These are phyloP conservation scores for Lacanobia wlatinum DNA, from an alignment of 2,888 invertebrate genomes.

Conservation along the genomic window DNA sequence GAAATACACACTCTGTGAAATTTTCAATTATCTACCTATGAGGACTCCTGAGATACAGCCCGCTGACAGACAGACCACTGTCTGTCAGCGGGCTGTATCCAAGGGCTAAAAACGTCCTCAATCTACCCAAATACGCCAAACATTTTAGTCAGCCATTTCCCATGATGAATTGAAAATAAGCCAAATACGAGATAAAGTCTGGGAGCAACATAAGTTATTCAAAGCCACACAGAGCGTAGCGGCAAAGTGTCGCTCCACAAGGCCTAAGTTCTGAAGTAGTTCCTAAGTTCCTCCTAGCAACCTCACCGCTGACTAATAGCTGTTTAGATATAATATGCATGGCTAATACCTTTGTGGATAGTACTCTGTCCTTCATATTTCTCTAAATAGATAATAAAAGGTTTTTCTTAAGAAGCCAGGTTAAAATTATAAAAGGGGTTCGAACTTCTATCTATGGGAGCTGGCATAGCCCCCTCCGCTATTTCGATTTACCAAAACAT, in stretches of 20 bases:
- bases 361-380: neutral
- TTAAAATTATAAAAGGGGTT: neutral
- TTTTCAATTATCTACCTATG: too few species aligned
- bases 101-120: too few species aligned
- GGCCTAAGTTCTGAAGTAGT: constrained; percentile 58
- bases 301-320: constrained; percentile 42
- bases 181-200: constrained; percentile 37
- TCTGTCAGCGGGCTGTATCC: too few species aligned
- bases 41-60: too few species aligned
- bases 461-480: too few species aligned
- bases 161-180: constrained; percentile 38
- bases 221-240: constrained; percentile 48
- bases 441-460: too few species aligned
- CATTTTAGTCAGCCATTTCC: constrained; percentile 10
- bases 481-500: too few species aligned
- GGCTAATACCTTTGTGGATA: constrained; percentile 17
- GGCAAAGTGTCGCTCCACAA: constrained; percentile 41
- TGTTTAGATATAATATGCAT: constrained; percentile 42
- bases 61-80: too few species aligned
- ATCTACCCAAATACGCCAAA: too few species aligned
- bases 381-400: neutral
- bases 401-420: neutral
- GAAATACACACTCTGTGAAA: too few species aligned
- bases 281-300: constrained; percentile 46
- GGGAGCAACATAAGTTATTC: constrained; percentile 55